These are phyloP conservation scores for Hydrocynus forskahlii DNA, from an alignment of 2,797 vertebrate genomes.

Conservation along the genomic window DNA sequence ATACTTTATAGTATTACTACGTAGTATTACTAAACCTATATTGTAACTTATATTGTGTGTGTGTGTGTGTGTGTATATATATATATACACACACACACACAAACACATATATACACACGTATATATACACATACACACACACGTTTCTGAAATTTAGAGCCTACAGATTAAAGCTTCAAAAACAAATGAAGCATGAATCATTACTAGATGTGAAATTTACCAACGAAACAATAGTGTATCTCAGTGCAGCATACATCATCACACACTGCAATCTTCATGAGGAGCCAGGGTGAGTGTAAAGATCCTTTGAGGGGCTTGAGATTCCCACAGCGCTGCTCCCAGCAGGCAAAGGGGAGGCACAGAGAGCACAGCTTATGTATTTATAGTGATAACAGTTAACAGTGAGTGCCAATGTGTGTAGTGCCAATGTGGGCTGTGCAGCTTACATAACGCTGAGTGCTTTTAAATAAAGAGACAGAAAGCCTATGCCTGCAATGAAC, in stretches of 20 bases:
- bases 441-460: background rate
- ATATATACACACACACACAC: too few relatives aligned
- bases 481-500: too few relatives aligned
- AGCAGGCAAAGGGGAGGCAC: background rate
- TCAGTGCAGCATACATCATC: background rate
- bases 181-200: background rate
- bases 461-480: background rate
- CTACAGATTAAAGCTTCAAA: background rate
- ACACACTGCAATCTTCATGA: background rate
- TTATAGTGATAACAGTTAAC: too few relatives aligned
- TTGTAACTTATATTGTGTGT: too few relatives aligned
- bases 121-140: too few relatives aligned
- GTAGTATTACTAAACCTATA: too few relatives aligned
- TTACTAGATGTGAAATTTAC: background rate
- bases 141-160: background rate
- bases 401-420: background rate
- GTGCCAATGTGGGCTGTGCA: constrained; percentile 3
- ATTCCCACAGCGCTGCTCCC: constrained; percentile 18
- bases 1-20: too few relatives aligned
- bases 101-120: too few relatives aligned
- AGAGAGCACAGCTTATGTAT: constrained; percentile 7
- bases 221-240: background rate
- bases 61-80: too few relatives aligned
- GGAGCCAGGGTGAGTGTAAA: constrained; percentile 4
- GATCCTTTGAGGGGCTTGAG: background rate